phyloP scores from a whole-genome alignment of 2,888 invertebrate species.

The Toxonevra muliebris region DNA sequence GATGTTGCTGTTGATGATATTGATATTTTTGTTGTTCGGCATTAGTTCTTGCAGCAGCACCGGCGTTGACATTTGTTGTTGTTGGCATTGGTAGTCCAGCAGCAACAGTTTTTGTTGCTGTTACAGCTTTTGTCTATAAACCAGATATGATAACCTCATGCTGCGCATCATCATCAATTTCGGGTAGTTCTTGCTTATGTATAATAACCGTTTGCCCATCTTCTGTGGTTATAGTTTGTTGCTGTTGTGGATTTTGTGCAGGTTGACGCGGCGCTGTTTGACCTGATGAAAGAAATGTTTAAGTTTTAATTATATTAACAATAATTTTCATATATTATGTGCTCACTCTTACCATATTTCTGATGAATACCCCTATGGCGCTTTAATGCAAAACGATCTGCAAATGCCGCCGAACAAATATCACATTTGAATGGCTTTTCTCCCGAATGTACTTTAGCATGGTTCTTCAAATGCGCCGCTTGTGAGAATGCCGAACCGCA shows the following conservation, averaged over 20 bases:
- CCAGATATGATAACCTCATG: slow-evolving; percentile 63
- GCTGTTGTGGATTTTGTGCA: slow-evolving; percentile 38
- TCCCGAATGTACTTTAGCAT: slow-evolving; percentile 84
- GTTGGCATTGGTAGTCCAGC: slow-evolving; percentile 29
- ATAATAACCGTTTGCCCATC: slow-evolving; percentile 55
- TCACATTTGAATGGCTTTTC: slow-evolving; percentile 86
- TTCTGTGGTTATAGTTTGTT: slow-evolving; percentile 37
- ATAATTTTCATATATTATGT: not conserved
- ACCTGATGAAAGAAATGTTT: slow-evolving; percentile 40
- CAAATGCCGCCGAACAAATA: slow-evolving; percentile 86
- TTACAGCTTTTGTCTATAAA: slow-evolving; percentile 59
- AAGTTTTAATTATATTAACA: not conserved
- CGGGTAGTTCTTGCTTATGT: slow-evolving; percentile 63
- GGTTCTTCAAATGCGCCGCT: slow-evolving; percentile 88
- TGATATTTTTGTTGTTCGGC: slow-evolving; percentile 19
- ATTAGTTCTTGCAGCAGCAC: slow-evolving; percentile 1
- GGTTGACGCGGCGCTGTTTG: slow-evolving; percentile 65
- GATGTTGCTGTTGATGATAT: slow-evolving; percentile 37
- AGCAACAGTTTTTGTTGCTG: slow-evolving; percentile 47
- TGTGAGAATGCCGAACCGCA: slow-evolving; percentile 92
- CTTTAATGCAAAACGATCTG: slow-evolving; percentile 86
- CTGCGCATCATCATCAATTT: slow-evolving; percentile 64
- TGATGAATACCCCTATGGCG: slow-evolving; percentile 88
- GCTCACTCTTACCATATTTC: slow-evolving; percentile 74
- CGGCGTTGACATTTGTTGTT: slow-evolving; percentile 24